Conservation (phyloP, 2,888 invertebrate species). For the Meiosimyza platycephala region DNA sequence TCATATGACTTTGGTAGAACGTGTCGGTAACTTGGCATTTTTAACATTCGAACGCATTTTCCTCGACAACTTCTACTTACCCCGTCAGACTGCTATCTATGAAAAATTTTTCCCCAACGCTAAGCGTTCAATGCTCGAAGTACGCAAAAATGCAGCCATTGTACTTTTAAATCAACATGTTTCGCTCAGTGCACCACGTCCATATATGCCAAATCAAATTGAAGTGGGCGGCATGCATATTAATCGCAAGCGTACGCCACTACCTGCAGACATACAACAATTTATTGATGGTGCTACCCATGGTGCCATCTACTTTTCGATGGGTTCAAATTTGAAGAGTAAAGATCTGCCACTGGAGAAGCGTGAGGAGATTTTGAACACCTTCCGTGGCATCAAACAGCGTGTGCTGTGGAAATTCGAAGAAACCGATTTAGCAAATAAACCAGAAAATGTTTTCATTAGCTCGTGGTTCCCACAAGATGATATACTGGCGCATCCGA, state of each 20-base stretch:
- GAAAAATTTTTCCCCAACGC: conserved; percentile 55
- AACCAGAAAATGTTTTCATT: conserved; percentile 62
- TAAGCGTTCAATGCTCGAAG: conserved; percentile 52
- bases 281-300: conserved; percentile 65
- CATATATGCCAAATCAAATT: conserved; percentile 65
- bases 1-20: conserved; percentile 62
- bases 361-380: conserved; percentile 52
- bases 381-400: conserved; percentile 60
- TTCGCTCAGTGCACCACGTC: conserved; percentile 60
- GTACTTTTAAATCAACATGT: conserved; percentile 64
- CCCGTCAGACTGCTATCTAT: conserved; percentile 57
- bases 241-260: conserved; percentile 55
- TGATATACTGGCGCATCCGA: conserved; percentile 68
- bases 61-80: conserved; percentile 55
- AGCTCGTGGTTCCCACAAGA: conserved; percentile 68
- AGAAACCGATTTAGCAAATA: conserved; percentile 55
- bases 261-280: conserved; percentile 62
- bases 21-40: conserved; percentile 60
- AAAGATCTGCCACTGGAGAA: conserved; percentile 55
- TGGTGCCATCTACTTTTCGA: conserved; percentile 68
- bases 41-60: conserved; percentile 51
- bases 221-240: conserved; percentile 67
- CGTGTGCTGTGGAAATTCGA: conserved; percentile 68
- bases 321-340: conserved; percentile 66
- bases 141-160: conserved; percentile 57